Evolutionary conservation across 2,888 invertebrate species (phyloP).

Genomic region (Campoplex capitator): DNA sequence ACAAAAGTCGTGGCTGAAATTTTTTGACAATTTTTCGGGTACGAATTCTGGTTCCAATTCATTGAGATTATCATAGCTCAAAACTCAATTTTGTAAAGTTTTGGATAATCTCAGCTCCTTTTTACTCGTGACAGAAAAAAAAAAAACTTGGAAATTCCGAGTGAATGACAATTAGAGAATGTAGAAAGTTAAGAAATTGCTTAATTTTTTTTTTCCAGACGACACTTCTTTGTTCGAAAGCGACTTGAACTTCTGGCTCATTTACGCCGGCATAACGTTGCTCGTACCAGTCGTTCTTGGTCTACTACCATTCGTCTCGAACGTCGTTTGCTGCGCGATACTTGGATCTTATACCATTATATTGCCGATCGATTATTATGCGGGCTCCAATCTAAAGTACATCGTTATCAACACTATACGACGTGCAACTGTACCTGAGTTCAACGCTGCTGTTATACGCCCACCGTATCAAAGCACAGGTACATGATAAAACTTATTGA

Average conservation of each 20-base stretch:
- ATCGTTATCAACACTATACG: conserved; percentile 89
- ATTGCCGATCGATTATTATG: conserved; percentile 88
- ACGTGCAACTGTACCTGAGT: conserved; percentile 87
- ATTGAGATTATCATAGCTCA: too few species aligned
- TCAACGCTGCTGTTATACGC: conserved; percentile 86
- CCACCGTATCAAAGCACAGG: conserved; percentile 88
- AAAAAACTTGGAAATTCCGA: neutral
- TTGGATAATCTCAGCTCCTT: too few species aligned
- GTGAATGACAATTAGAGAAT: neutral
- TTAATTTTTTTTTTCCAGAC: conserved; percentile 79
- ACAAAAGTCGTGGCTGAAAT: too few species aligned
- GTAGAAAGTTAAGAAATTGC: neutral
- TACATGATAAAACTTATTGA: conserved; percentile 77
- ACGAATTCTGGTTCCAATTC: too few species aligned
- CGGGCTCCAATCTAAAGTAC: conserved; percentile 89
- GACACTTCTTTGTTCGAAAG: conserved; percentile 84
- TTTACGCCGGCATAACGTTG: conserved; percentile 86
- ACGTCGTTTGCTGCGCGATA: conserved; percentile 88
- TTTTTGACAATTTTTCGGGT: too few species aligned
- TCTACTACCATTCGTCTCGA: conserved; percentile 85
- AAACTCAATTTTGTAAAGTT: too few species aligned
- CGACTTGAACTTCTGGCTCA: conserved; percentile 88
- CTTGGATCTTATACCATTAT: conserved; percentile 88
- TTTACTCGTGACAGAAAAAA: too few species aligned
- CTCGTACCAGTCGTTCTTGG: conserved; percentile 85